Evolutionary conservation across 1,140 invertebrate genomes (phyloP).

Genomic region (Diploscapter pachys): DNA sequence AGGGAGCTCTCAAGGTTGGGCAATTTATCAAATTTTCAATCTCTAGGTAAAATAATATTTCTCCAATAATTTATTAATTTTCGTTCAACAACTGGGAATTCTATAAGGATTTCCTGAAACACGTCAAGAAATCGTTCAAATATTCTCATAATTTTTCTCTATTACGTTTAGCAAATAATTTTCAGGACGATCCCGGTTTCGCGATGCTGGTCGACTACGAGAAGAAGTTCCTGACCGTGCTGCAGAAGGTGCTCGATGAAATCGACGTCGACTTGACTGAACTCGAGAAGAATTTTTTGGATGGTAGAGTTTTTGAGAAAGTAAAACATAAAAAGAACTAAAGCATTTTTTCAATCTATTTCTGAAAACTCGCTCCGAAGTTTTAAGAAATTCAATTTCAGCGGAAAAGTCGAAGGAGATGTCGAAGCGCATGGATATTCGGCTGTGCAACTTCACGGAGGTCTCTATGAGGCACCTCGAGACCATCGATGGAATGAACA

Average conservation of each 20-base stretch:
- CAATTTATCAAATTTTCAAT: neutral
- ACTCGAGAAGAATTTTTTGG: conserved; percentile 34
- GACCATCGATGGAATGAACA: conserved; percentile 31
- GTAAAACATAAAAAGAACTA: neutral
- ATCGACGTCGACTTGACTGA: conserved; percentile 23
- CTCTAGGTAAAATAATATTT: neutral
- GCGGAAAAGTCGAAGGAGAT: conserved; percentile 29
- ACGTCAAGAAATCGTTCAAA: neutral
- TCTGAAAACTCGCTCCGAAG: neutral
- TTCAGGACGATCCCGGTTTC: conserved; percentile 32
- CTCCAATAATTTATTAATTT: neutral
- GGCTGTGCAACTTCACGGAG: conserved; percentile 25
- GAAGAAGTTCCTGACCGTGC: conserved; percentile 26
- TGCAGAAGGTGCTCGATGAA: conserved; percentile 24
- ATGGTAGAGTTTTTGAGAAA: conserved; percentile 21
- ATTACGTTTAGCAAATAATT: neutral
- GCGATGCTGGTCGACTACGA: conserved; percentile 30
- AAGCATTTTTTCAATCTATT: neutral
- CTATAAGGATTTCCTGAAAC: too few relatives aligned
- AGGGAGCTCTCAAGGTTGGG: conserved; percentile 17
- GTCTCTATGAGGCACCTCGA: conserved; percentile 31
- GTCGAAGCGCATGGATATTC: conserved; percentile 30
- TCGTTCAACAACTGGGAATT: too few relatives aligned
- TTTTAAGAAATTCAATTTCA: conserved; percentile 17
- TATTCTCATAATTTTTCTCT: neutral